phyloP scores from a whole-genome alignment of 2,797 vertebrate species.

The Myotis findleyi region DNA sequence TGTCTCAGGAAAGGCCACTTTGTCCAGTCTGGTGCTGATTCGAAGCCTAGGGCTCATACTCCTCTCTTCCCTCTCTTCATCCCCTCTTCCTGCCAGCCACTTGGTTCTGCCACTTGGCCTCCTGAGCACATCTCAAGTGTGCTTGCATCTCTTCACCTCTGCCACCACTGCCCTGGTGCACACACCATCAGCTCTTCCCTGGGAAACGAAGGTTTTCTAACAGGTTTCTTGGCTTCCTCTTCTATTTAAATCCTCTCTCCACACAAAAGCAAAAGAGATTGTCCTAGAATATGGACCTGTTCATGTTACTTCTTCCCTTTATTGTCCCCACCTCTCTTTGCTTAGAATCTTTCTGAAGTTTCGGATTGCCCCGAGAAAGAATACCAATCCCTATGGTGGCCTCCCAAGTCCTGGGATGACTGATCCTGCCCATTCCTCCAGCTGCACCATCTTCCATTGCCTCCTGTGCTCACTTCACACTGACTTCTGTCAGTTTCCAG shows the following conservation, averaged over 20 bases:
- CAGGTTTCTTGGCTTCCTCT: neutral
- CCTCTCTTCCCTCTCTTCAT: no score
- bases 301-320: neutral
- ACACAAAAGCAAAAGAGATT: neutral
- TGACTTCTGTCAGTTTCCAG: neutral
- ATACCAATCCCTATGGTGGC: neutral
- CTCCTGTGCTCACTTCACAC: neutral
- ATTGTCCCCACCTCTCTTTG: neutral
- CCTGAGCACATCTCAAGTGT: no score
- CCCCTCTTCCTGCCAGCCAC: no score
- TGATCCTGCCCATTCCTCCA: no score
- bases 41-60: no score
- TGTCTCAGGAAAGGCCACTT: no score
- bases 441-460: no score
- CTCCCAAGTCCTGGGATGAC: neutral
- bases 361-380: neutral
- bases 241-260: neutral
- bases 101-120: no score
- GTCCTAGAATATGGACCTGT: neutral
- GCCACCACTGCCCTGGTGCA: neutral
- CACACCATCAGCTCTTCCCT: neutral
- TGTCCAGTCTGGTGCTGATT: no score
- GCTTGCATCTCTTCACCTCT: no score
- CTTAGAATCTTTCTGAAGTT: neutral
- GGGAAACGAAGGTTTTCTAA: neutral